Conservation (phyloP, 2,888 invertebrate genomes). For the Timema podura region DNA sequence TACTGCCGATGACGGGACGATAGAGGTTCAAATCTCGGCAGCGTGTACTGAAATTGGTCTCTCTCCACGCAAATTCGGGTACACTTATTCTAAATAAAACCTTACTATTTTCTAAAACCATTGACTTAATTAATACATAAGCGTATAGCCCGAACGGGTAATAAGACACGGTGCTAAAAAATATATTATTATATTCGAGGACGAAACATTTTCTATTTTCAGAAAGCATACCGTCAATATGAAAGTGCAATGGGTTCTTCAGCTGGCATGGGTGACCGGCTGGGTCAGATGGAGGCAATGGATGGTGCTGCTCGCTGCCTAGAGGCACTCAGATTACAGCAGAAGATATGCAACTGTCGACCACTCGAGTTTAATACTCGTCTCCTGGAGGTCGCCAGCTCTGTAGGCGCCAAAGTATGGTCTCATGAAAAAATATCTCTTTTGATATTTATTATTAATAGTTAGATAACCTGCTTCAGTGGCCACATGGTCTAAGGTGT, state of each 20-base stretch:
- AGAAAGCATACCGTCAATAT: slow-evolving; percentile 74
- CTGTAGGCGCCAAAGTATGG: slow-evolving; percentile 80
- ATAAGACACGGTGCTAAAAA: too few relatives aligned
- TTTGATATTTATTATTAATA: neutral
- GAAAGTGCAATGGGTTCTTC: slow-evolving; percentile 82
- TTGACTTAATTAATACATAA: too few relatives aligned
- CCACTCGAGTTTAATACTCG: slow-evolving; percentile 82
- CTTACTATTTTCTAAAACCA: too few relatives aligned
- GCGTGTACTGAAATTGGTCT: too few relatives aligned
- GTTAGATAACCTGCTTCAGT: too few relatives aligned
- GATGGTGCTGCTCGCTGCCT: slow-evolving; percentile 80
- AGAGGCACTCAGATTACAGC: slow-evolving; percentile 67
- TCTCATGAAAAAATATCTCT: neutral
- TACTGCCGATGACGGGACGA: too few relatives aligned
- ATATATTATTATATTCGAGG: neutral
- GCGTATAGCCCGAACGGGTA: too few relatives aligned
- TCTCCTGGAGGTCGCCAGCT: slow-evolving; percentile 75
- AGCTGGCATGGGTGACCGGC: slow-evolving; percentile 71
- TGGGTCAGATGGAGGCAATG: slow-evolving; percentile 88
- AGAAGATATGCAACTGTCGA: slow-evolving; percentile 82
- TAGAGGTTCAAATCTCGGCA: too few relatives aligned
- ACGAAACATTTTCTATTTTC: slow-evolving; percentile 25
- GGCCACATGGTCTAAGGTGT: too few relatives aligned
- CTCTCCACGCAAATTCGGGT: too few relatives aligned
- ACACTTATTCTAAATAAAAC: too few relatives aligned